A percentile compares a stretch with the other conserved stretches of the same genome.
Evolutionary conservation across 23 tunicate species (phyloP).

Genomic region (Ascidia mentula): DNA sequence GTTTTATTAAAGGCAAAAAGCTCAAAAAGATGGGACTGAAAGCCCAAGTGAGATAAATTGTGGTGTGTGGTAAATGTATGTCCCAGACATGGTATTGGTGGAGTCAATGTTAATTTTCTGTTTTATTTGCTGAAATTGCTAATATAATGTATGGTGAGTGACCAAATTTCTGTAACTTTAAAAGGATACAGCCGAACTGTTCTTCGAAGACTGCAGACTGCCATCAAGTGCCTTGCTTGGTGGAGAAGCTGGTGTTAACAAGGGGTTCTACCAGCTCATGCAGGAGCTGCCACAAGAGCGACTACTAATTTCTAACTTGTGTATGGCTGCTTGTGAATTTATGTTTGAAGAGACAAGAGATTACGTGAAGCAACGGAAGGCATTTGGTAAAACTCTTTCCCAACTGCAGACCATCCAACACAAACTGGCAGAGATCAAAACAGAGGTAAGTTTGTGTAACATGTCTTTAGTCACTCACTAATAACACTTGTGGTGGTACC

Average conservation of each 20-base stretch:
- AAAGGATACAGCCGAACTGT: conserved; percentile 92
- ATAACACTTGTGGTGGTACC: no score
- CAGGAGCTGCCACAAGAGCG: conserved; percentile 96
- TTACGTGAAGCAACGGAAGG: conserved; percentile 97
- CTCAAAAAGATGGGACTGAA: conserved; percentile 91
- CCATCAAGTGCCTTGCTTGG: conserved; percentile 89
- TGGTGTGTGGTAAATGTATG: no score
- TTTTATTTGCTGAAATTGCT: no score
- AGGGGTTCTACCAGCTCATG: conserved; percentile 88
- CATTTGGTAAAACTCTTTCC: conserved; percentile 89
- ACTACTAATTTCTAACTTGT: conserved; percentile 70
- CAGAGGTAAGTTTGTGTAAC: conserved; percentile 86
- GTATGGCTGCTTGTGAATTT: conserved; percentile 82
- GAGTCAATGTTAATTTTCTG: no score
- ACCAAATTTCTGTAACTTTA: no score
- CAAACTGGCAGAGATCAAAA: conserved; percentile 93
- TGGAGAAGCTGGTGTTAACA: conserved; percentile 87
- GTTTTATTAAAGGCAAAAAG: conserved; percentile 85
- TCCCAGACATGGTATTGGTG: no score
- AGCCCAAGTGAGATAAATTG: no score
- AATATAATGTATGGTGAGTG: no score
- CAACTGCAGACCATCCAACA: conserved; percentile 96
- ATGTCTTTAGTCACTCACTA: no score
- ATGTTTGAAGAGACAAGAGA: conserved; percentile 94
- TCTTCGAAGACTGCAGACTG: conserved; percentile 88